Percentiles rank a stretch among this genome's conserved stretches.
Conservation (phyloP, 1,140 invertebrate genomes). For the Drosophila pseudoobscura region DNA sequence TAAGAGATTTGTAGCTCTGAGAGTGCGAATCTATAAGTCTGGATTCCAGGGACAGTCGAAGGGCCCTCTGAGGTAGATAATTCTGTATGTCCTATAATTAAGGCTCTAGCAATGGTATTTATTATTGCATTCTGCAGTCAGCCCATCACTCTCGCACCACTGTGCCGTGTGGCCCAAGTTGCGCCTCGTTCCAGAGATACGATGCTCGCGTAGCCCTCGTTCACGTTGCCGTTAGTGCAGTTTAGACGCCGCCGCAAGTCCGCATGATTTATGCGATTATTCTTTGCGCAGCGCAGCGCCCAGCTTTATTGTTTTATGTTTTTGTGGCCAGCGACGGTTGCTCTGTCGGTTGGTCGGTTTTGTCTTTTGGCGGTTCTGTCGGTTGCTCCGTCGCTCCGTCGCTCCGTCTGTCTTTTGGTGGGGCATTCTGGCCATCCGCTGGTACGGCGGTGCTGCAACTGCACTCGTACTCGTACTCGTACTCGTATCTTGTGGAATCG, state of each 20-base stretch:
- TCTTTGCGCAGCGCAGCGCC: constrained; percentile 71
- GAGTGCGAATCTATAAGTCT: neutral
- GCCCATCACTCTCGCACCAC: constrained; percentile 13
- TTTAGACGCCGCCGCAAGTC: constrained; percentile 74
- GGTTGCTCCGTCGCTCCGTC: constrained; percentile 11
- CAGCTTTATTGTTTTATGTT: constrained; percentile 80
- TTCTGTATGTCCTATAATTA: no score
- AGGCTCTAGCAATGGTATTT: no score
- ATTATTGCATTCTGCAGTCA: neutral
- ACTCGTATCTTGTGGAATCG: constrained; percentile 60
- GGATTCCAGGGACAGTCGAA: no score
- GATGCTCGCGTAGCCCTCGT: constrained; percentile 7
- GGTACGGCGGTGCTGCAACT: constrained; percentile 26
- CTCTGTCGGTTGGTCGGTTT: constrained; percentile 6
- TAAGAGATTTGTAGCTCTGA: neutral
- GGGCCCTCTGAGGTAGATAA: no score
- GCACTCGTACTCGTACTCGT: constrained; percentile 35
- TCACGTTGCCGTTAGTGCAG: constrained; percentile 60
- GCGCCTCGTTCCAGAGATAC: constrained; percentile 6
- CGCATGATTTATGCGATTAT: constrained; percentile 81
- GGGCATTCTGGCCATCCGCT: constrained; percentile 32
- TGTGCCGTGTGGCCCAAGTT: constrained; percentile 20
- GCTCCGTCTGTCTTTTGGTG: constrained; percentile 10
- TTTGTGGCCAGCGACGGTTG: constrained; percentile 58
- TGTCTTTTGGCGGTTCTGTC: constrained; percentile 18